A percentile compares a stretch with the other conserved stretches of the same genome.
Evolutionary conservation across 2,113 vertebrate species (phyloP).

Genomic region (Cranoglanis bouderius): DNA sequence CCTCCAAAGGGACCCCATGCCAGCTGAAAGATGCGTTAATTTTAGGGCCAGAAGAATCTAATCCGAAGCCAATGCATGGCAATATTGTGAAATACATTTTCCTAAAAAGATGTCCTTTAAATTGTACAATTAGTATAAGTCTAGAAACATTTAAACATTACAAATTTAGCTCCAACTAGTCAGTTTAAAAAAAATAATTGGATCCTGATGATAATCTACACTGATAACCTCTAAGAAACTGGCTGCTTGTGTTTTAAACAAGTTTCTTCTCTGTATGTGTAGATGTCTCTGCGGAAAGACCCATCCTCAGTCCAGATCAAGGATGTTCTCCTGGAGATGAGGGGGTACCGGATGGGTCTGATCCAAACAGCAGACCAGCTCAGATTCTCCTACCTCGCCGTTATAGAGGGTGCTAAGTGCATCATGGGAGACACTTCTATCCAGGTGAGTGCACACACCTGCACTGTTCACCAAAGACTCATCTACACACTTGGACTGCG

Average conservation of each 20-base stretch:
- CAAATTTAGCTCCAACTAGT: neutral
- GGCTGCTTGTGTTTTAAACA: neutral
- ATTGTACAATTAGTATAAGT: neutral
- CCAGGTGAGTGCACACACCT: slow-evolving; percentile 72
- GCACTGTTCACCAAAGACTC: neutral
- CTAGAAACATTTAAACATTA: neutral
- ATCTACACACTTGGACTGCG: neutral
- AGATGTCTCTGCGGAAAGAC: slow-evolving; percentile 92
- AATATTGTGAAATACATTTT: neutral
- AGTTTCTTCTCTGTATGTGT: neutral
- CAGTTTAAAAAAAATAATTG: too few relatives aligned
- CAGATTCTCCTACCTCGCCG: slow-evolving; percentile 94
- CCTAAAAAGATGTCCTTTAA: neutral
- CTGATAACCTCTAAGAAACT: neutral
- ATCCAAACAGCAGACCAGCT: slow-evolving; percentile 97
- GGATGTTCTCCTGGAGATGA: slow-evolving; percentile 93
- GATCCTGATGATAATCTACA: neutral
- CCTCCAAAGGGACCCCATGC: too few relatives aligned
- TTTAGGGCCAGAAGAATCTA: neutral
- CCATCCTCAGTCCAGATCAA: slow-evolving; percentile 88
- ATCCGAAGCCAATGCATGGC: neutral
- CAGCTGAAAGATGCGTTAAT: neutral
- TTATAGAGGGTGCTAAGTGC: slow-evolving; percentile 92
- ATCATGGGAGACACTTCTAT: slow-evolving; percentile 89
- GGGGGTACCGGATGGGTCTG: slow-evolving; percentile 90